Base-by-base conservation (phyloP, 2,113 vertebrate genomes). In the Peucedramus taeniatus region DNA sequence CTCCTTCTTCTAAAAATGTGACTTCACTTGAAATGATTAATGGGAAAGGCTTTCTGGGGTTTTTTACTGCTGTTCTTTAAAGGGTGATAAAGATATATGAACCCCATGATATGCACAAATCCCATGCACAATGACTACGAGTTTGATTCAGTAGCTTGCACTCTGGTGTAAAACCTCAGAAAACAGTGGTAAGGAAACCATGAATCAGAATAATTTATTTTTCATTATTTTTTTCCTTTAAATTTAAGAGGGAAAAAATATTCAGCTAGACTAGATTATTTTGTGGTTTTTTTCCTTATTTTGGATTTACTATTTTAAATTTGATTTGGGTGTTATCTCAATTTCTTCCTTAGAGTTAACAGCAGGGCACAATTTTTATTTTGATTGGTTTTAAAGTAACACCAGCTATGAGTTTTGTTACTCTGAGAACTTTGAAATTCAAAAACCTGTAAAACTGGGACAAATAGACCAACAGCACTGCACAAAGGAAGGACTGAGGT, bases 21-120 rank as follows among this genome's bases (percentile, higher is more conserved):
- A 94, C 51, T 79, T 94, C 74, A 35, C 86, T 86, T 93, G 83
- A 71, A 92, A 80, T 93, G 92, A 97, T 96, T 90, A 94, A 96
- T 96, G 85, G 76, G 40, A 89, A 96, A 85, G 40, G 54, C 39
- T 87, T 94, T 95, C 80, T 88, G 37, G 5, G 7, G 0, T 49
- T 94, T 96, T 96, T 94, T 90, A 96, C 56, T 90, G 42, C 82
- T 95, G 47, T 95, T 96, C 71, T 96, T 97, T 94, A 97, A 93
- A 96, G 75, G 66, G 90, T 88, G 93, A 87, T 96, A 96, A 97
- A 97, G 90, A 94, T 95, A 96, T 96, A 96, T 96, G 93, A 92
- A 97, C 79, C 92, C 92, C 93, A 93, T 93, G 92, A 96, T 93
- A 90, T 78, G 64, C 75, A 95, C 94, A 96, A 94, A 96, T 94